These are phyloP conservation scores for Pemphigus obesinymphae DNA, from an alignment of 1,140 invertebrate genomes.

Conservation along the genomic window DNA sequence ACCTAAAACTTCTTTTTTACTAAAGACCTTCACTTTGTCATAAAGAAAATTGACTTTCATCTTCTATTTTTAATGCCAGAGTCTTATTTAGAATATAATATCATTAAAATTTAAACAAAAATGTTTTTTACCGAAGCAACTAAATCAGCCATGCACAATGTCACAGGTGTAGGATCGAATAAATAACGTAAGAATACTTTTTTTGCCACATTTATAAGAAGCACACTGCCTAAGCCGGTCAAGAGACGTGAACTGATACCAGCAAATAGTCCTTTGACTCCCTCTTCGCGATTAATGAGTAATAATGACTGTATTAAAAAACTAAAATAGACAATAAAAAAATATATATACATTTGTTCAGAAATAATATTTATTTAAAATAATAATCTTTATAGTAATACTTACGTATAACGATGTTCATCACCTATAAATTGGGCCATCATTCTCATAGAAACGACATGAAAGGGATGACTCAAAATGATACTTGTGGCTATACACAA, in stretches of 20 bases:
- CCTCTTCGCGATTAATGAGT: constrained; percentile 76
- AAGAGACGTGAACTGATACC: constrained; percentile 76
- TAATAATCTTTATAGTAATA: too few species aligned
- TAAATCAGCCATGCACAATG: constrained; percentile 28
- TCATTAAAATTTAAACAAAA: not conserved
- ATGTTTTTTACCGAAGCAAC: constrained; percentile 43
- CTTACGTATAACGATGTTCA: constrained; percentile 73
- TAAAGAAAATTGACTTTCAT: too few species aligned
- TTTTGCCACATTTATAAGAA: constrained; percentile 7
- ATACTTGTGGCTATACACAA: constrained; percentile 68
- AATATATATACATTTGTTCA: not conserved
- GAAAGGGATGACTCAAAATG: constrained; percentile 78
- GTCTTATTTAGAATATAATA: too few species aligned
- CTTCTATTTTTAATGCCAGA: too few species aligned
- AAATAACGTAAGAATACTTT: constrained; percentile 15
- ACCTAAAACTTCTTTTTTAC: too few species aligned
- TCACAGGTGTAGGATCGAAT: constrained; percentile 17
- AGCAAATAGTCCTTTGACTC: constrained; percentile 76
- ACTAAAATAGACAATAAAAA: constrained; percentile 51
- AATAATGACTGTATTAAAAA: constrained; percentile 65
- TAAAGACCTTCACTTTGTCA: too few species aligned
- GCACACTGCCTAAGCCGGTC: constrained; percentile 53
- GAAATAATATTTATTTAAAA: too few species aligned
- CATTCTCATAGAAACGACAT: constrained; percentile 77
- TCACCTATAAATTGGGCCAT: constrained; percentile 91